Conservation (phyloP, 2,113 vertebrate genomes). For the Microtus montanus region DNA sequence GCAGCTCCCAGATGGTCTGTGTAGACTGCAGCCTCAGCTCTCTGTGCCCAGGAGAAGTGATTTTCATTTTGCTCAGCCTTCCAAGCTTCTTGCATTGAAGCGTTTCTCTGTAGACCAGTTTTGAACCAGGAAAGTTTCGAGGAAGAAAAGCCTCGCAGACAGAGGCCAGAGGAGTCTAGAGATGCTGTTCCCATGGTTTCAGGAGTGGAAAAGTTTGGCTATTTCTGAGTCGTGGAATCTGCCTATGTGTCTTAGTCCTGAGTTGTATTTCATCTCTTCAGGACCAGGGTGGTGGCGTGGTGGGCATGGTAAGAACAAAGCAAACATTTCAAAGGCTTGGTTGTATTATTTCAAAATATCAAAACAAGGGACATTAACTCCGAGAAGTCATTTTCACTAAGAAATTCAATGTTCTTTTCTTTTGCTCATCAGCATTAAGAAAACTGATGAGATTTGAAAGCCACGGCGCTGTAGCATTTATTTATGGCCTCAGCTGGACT, state of each 20-base stretch:
- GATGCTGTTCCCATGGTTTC: constrained; percentile 41
- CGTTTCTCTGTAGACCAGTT: not conserved
- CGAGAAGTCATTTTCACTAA: not conserved
- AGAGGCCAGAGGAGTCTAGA: not conserved
- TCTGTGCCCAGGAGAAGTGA: not conserved
- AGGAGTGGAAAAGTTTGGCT: constrained; percentile 34
- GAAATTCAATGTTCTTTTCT: not conserved
- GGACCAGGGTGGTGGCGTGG: not conserved
- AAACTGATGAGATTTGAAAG: not conserved
- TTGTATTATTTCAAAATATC: not conserved
- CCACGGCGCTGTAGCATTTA: not conserved
- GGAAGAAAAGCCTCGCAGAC: not conserved
- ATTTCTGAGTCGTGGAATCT: constrained; percentile 35
- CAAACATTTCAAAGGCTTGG: not conserved
- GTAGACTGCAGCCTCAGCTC: not conserved
- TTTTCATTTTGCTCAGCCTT: not conserved
- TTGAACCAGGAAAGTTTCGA: constrained; percentile 4
- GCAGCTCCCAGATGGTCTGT: not conserved
- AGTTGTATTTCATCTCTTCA: constrained; percentile 12
- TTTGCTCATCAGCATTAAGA: constrained; percentile 20
- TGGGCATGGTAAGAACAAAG: not conserved
- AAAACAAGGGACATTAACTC: not conserved
- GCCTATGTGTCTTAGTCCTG: not conserved
- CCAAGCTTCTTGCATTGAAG: not conserved
- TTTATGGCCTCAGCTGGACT: not conserved